These are phyloP conservation scores for Brienomyrus brachyistius DNA, from an alignment of 2,113 vertebrate species.

Conservation along the genomic window DNA sequence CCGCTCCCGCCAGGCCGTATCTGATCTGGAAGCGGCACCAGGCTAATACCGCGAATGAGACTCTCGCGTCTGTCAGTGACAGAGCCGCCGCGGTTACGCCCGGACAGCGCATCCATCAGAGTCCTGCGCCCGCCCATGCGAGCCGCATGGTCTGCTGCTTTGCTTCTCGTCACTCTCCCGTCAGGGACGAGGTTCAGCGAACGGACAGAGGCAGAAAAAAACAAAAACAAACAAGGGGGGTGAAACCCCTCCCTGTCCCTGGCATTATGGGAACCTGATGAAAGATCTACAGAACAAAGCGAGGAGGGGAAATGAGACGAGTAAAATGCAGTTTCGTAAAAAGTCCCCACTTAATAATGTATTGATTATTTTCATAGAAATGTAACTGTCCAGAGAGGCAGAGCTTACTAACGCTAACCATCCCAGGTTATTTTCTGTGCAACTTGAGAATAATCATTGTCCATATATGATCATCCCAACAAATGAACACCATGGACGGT, in stretches of 20 bases:
- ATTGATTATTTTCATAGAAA: background rate
- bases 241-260: background rate
- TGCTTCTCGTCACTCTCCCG: conserved; percentile 19
- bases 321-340: background rate
- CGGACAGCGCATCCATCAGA: background rate
- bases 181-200: conserved; percentile 24
- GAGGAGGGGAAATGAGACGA: background rate
- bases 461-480: background rate
- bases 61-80: conserved; percentile 2
- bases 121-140: background rate
- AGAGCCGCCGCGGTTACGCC: conserved; percentile 2
- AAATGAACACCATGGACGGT: background rate
- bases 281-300: background rate
- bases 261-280: background rate
- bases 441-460: background rate
- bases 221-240: background rate
- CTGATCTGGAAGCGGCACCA: background rate
- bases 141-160: background rate
- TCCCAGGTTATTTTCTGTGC: background rate
- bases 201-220: conserved; percentile 12
- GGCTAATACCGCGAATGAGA: conserved; percentile 14
- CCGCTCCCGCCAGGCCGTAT: background rate
- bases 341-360: background rate
- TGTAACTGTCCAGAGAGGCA: background rate
- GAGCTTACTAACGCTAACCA: background rate